A percentile compares a stretch with the other conserved stretches of the same genome.
Evolutionary conservation across 2,797 vertebrate genomes (phyloP).

Genomic region (Holocentrus rufus): DNA sequence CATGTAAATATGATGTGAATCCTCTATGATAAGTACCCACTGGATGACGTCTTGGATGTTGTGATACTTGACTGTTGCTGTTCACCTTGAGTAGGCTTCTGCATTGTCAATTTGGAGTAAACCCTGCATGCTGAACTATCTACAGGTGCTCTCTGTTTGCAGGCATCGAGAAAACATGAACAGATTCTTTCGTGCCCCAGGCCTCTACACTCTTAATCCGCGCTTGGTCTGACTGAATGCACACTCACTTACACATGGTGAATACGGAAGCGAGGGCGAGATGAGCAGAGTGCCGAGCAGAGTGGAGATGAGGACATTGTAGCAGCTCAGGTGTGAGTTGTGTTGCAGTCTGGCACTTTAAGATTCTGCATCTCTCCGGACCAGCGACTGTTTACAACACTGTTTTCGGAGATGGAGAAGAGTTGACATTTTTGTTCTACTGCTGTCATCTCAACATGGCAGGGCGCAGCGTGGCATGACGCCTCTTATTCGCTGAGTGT

Average conservation of each 20-base stretch:
- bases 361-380: constrained; percentile 59
- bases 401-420: constrained; percentile 57
- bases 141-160: constrained; percentile 24
- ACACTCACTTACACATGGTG: constrained; percentile 55
- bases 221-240: constrained; percentile 50
- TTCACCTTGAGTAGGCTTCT: too few relatives aligned
- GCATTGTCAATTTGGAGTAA: too few relatives aligned
- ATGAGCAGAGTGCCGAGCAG: constrained; percentile 29
- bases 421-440: constrained; percentile 59
- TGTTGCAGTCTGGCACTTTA: constrained; percentile 40
- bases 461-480: constrained; percentile 4
- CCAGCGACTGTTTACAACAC: constrained; percentile 57
- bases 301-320: constrained; percentile 51
- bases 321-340: constrained; percentile 63
- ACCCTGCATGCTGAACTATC: not conserved
- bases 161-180: constrained; percentile 12
- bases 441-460: constrained; percentile 20
- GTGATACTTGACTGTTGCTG: too few relatives aligned
- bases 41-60: too few relatives aligned
- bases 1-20: too few relatives aligned
- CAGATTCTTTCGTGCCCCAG: constrained; percentile 2
- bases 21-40: too few relatives aligned
- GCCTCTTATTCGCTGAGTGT: constrained; percentile 39
- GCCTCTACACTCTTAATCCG: constrained; percentile 46
- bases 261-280: constrained; percentile 43